These are phyloP conservation scores for Megaceryle alcyon DNA, from an alignment of 2,797 vertebrate genomes.

Conservation along the genomic window DNA sequence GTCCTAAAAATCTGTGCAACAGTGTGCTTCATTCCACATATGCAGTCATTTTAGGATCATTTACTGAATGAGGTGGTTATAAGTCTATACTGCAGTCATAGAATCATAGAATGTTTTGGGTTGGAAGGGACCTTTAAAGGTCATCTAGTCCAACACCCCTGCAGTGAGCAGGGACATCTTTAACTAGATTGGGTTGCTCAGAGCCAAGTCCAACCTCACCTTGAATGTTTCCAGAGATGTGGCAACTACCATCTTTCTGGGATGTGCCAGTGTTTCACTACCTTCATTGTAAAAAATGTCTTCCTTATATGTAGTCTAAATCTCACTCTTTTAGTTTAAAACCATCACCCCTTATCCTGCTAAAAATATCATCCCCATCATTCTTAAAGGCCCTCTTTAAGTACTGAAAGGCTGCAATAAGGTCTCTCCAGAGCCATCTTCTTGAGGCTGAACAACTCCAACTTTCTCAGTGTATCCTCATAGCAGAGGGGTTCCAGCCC, in stretches of 20 bases:
- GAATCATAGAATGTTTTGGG: background rate
- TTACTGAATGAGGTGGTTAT: background rate
- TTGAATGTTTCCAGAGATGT: background rate
- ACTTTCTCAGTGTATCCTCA: background rate
- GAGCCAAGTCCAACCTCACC: background rate
- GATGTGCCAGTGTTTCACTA: background rate
- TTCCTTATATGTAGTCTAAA: background rate
- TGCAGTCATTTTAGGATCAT: accelerated
- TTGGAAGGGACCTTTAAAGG: background rate
- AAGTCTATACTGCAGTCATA: background rate
- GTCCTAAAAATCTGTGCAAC: background rate
- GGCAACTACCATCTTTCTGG: background rate
- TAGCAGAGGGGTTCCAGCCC: background rate
- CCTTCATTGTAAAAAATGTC: background rate
- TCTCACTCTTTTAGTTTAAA: background rate
- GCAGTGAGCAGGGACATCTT: background rate
- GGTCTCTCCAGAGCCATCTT: background rate
- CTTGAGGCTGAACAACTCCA: background rate
- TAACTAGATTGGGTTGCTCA: background rate
- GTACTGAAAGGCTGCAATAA: background rate
- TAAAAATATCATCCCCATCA: background rate
- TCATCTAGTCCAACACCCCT: background rate
- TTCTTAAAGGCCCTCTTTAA: background rate
- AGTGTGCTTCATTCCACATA: background rate
- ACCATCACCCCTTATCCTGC: background rate